These are phyloP conservation scores for Limnodromus scolopaceus DNA, from an alignment of 2,797 vertebrate genomes.

Conservation along the genomic window DNA sequence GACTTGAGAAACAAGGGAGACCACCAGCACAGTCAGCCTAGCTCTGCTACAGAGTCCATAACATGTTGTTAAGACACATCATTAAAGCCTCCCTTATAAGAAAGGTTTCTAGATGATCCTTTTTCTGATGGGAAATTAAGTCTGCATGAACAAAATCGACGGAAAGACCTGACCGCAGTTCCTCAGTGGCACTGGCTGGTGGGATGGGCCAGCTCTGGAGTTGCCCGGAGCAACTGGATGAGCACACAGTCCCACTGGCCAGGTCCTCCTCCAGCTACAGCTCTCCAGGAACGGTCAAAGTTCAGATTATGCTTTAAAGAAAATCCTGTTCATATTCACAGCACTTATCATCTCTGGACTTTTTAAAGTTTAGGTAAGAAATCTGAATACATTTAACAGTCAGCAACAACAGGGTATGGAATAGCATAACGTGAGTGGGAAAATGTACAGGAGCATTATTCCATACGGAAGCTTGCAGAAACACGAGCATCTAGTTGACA, in stretches of 20 bases:
- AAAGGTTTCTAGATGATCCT: not conserved
- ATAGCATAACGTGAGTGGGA: not conserved
- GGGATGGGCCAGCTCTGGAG: not conserved
- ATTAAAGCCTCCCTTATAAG: not conserved
- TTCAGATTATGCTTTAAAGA: not conserved
- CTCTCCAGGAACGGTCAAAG: not conserved
- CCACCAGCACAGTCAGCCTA: accelerated
- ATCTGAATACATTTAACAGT: not conserved
- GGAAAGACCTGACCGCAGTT: not conserved
- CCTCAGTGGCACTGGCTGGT: not conserved
- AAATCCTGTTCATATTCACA: not conserved
- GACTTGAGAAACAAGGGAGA: not conserved
- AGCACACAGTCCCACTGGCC: not conserved
- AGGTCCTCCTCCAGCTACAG: not conserved
- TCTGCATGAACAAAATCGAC: not conserved
- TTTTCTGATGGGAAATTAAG: not conserved
- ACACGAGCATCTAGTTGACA: not conserved
- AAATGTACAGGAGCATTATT: not conserved
- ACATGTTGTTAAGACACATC: not conserved
- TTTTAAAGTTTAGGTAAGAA: not conserved
- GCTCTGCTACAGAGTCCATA: not conserved
- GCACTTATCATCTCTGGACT: not conserved
- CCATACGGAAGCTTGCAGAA: not conserved
- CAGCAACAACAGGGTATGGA: not conserved
- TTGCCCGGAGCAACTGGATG: accelerated